Percentiles rank a stretch among this genome's conserved stretches.
Conservation (phyloP, 2,797 vertebrate genomes). For the Rhabdomys pumilio region DNA sequence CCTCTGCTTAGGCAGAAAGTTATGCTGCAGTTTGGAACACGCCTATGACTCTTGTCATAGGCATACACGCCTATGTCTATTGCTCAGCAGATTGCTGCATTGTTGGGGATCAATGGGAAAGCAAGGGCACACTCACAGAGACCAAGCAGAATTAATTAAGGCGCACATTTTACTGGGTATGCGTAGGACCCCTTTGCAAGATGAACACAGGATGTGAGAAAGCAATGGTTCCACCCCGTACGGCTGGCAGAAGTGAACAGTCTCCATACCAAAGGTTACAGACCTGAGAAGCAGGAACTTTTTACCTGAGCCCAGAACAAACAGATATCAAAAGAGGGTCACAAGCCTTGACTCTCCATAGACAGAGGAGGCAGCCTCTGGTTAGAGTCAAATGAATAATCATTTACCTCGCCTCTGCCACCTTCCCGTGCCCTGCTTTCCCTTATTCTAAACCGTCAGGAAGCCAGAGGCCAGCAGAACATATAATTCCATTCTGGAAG, state of each 20-base stretch:
- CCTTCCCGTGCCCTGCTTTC: background rate
- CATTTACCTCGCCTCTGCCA: background rate
- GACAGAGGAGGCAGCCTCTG: background rate
- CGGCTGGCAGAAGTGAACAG: background rate
- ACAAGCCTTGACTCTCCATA: background rate
- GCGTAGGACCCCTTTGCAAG: background rate
- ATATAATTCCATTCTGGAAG: background rate
- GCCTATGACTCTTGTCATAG: background rate
- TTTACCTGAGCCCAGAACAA: background rate
- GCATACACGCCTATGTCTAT: background rate
- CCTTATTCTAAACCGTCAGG: background rate
- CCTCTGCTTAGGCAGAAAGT: background rate
- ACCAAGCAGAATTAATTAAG: background rate
- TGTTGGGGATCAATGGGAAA: background rate
- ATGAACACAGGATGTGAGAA: background rate
- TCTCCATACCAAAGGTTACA: background rate
- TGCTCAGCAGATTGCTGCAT: background rate
- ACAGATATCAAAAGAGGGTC: background rate
- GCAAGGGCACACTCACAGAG: background rate
- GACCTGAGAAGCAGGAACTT: background rate
- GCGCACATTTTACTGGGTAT: background rate
- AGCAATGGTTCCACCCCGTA: background rate
- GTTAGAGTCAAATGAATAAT: background rate
- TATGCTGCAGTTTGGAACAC: background rate
- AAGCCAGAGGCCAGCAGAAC: background rate